Evolutionary conservation across 2,113 vertebrate species (phyloP), one percentile per base, ranked within the genome.

Genomic region (Daboia siamensis): DNA sequence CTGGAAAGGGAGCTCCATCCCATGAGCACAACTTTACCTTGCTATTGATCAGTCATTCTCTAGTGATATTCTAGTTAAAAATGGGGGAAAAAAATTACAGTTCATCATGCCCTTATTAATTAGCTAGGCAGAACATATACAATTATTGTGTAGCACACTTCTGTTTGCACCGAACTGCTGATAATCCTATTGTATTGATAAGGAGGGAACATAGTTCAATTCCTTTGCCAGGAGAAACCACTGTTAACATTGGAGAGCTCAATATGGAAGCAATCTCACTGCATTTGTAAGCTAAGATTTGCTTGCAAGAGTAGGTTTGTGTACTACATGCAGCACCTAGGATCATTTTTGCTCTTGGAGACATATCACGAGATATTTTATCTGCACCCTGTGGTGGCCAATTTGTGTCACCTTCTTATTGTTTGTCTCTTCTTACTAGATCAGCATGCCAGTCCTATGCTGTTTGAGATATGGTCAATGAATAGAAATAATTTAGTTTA

Each of bases 331-430:
- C 12, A 69, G 64, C 64, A 74, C n/a, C 64, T 33, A 74, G 64
- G 64, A 74, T 33, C n/a, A 74, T 33, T 94, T 85, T 56, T 93
- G 9, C 87, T 95, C 89, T 91, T 33, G 92, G 9, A 94, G 94
- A 9, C 87, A 96, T 95, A 92, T 95, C 94, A 93, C 33, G 44
- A 89, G 33, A 24, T 23, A 89, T 59, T 54, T 93, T 93, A 74
- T 74, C 64, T 33, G n/a, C n/a, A n/a, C 33, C 13, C n/a, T 74
- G 13, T 33, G 13, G 64, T 17, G 64, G 29, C n/a, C n/a, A 74
- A 74, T 74, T 33, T n/a, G 4, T 74, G 12, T 74, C 13, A 74
- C 64, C 29, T 15, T 33, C n/a, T 33, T 74, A 74, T 74, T 33
- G 15, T 74, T 74, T 74, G n/a, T 74, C 64, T n/a, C 64, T 74